phyloP scores from a whole-genome alignment of 2,797 vertebrate species.

The Gymnocypris eckloni region DNA sequence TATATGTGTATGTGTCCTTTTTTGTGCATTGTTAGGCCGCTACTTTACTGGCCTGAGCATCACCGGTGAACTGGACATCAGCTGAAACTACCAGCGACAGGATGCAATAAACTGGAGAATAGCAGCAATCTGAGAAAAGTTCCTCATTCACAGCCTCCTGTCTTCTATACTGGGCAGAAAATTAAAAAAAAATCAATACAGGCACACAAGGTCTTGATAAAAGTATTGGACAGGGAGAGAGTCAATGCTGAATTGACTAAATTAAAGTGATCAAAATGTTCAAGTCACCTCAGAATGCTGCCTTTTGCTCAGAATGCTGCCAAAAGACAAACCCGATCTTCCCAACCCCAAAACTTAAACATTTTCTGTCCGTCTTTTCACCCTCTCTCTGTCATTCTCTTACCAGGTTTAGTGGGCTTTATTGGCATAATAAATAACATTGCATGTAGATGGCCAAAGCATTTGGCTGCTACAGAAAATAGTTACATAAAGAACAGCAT shows the following conservation, averaged over 20 bases:
- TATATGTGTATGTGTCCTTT: neutral
- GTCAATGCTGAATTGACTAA: constrained; percentile 93
- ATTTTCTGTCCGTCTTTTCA: constrained; percentile 50
- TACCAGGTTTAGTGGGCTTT: constrained; percentile 15
- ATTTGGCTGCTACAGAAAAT: constrained; percentile 1
- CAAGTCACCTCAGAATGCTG: constrained; percentile 91
- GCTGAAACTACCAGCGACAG: constrained; percentile 98
- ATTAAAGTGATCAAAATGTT: constrained; percentile 99
- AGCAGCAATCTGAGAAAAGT: constrained; percentile 98
- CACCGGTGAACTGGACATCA: constrained; percentile 93
- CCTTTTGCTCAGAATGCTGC: constrained; percentile 90
- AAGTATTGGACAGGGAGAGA: constrained; percentile 88
- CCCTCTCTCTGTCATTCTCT: constrained; percentile 53
- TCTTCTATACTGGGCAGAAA: constrained; percentile 99
- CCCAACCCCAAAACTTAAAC: constrained; percentile 71
- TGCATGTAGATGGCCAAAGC: constrained; percentile 72
- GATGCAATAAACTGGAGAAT: constrained; percentile 97
- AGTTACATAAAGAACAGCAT: neutral
- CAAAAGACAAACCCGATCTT: constrained; percentile 96
- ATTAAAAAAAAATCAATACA: constrained; percentile 99
- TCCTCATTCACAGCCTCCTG: constrained; percentile 98
- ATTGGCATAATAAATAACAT: constrained; percentile 61
- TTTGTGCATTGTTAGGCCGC: constrained; percentile 89
- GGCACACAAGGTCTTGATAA: constrained; percentile 94
- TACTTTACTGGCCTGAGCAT: constrained; percentile 92